Conservation (phyloP, 2,113 vertebrate species). For the Channa maculata region DNA sequence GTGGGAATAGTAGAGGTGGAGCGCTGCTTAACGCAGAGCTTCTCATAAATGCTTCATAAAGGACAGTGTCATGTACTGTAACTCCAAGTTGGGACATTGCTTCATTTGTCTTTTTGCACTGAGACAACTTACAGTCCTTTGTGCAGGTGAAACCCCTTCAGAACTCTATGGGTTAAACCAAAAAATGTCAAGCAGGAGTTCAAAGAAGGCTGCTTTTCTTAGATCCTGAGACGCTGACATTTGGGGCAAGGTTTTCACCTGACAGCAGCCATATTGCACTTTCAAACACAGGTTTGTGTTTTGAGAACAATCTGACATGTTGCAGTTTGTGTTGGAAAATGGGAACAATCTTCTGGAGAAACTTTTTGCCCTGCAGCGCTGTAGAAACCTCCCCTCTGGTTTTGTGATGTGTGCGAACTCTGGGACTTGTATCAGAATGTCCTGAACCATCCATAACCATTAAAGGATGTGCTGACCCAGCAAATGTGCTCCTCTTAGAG, state of each 20-base stretch:
- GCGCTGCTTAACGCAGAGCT: conserved; percentile 39
- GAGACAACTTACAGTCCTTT: neutral
- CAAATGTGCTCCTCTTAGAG: conserved; percentile 63
- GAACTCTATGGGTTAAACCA: conserved; percentile 6
- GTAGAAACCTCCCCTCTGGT: conserved; percentile 26
- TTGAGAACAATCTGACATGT: conserved; percentile 33
- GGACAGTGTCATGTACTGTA: conserved; percentile 28
- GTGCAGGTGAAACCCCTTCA: conserved; percentile 16
- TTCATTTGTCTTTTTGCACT: neutral
- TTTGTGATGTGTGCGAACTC: conserved; percentile 35
- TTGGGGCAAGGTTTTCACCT: conserved; percentile 40
- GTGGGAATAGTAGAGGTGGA: conserved; percentile 33
- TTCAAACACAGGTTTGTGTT: conserved; percentile 30
- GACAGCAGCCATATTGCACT: conserved; percentile 3
- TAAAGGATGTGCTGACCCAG: conserved; percentile 74
- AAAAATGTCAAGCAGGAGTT: conserved; percentile 1
- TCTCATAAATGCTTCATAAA: conserved; percentile 49
- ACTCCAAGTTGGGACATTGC: conserved; percentile 7
- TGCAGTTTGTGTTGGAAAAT: conserved; percentile 43
- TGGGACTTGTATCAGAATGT: conserved; percentile 36
- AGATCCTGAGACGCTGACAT: conserved; percentile 38
- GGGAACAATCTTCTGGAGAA: conserved; percentile 18
- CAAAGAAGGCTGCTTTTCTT: conserved; percentile 17
- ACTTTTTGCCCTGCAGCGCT: conserved; percentile 15
- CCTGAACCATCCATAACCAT: conserved; percentile 62